Conservation (phyloP, 2,113 vertebrate genomes). For the Hippocampus abdominalis region DNA sequence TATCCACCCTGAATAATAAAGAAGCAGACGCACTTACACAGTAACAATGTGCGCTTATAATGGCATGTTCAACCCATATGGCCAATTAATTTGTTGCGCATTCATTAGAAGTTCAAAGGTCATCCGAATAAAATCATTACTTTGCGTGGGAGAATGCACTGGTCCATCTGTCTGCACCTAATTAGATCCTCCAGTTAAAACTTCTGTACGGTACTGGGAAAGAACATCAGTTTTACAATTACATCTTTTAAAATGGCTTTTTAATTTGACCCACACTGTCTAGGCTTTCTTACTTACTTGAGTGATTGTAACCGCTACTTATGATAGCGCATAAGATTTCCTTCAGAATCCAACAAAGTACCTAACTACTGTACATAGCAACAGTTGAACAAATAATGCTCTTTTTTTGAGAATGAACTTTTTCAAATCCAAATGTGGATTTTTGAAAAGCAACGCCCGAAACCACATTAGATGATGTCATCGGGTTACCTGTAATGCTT, state of each 20-base stretch:
- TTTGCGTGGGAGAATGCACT: constrained; percentile 15
- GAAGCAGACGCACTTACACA: background rate
- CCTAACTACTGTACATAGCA: too few relatives aligned
- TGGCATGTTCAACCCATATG: background rate
- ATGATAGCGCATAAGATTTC: background rate
- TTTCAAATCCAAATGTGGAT: background rate
- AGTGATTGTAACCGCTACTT: background rate
- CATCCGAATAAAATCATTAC: constrained; percentile 23
- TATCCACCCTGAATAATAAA: background rate
- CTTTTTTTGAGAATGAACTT: background rate
- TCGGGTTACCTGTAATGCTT: background rate
- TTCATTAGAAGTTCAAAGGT: constrained; percentile 31
- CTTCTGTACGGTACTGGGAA: background rate
- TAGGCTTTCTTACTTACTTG: background rate
- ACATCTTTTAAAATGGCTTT: background rate
- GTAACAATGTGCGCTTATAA: background rate
- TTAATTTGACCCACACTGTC: background rate
- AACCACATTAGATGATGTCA: background rate
- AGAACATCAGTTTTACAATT: background rate
- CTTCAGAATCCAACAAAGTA: background rate
- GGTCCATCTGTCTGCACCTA: constrained; percentile 6
- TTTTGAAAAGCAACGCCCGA: background rate
- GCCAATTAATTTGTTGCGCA: constrained; percentile 20
- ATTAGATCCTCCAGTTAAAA: constrained; percentile 24
- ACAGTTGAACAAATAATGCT: background rate